Base-by-base conservation (phyloP, 2,888 invertebrate genomes). In the Cerastis leucographa region DNA sequence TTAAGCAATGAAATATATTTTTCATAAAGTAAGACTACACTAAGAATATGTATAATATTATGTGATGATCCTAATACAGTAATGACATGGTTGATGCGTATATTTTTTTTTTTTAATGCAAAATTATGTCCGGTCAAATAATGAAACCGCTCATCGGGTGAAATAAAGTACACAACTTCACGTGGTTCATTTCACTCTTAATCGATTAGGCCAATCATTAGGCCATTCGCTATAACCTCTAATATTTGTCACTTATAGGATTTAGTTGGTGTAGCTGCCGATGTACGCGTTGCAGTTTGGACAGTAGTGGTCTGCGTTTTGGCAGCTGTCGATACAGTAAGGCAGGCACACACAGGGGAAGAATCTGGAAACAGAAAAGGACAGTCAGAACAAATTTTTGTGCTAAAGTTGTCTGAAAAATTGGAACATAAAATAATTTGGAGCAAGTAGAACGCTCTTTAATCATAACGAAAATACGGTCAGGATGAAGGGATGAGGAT, bases 331-430 rank as follows among this genome's bases (percentile, higher is more conserved):
- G 91, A 96, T 93, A 87, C 97, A 97, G 85, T 97, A 97, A 0
- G 97, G 97, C 19, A 97, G 72, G 78, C 96, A 96, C 8, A 96
- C 96, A 79, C 97, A 97, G 0, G 97, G 97, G 96, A 97, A 97
- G 85, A 95, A 96, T 67, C 97, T 97, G 90, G 71, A 93, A 93
- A 73, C 14, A 51, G 4, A 72, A 54, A 65, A 61, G 1, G 35
- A 19, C 61, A 19, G 12, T 61, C 25, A 19, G 4, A 61, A 29
- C 4, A 19, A 29, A 9, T 29, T 2, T 5, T 19, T 61, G 19
- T 61, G 29, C 19, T 9, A 29, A 3, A 29, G 9, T 29, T 29
- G 35, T 35, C 1, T 11, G 19, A 29, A 61, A 61, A 35, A 11
- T 59, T 56, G 25, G 59, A 59, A 17, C 17, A 3, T 25, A 29